Conservation (phyloP, 2,888 invertebrate species). For the Myathropa florea region DNA sequence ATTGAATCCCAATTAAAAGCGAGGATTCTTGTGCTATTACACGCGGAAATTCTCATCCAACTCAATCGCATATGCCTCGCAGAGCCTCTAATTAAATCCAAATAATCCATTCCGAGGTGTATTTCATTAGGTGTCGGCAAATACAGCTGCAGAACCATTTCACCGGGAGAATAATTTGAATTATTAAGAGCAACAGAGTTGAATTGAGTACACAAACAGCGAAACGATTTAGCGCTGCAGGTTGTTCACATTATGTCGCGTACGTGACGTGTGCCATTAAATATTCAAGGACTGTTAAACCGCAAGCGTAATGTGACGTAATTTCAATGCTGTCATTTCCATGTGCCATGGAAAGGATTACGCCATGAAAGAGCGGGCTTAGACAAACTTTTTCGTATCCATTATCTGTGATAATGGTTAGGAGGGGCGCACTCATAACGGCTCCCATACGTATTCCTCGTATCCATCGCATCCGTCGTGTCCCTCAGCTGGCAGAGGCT, state of each 20-base stretch:
- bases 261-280: slow-evolving; percentile 25
- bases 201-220: not conserved
- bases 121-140: slow-evolving; percentile 16
- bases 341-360: slow-evolving; percentile 17
- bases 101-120: not conserved
- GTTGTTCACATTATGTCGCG: slow-evolving; percentile 4
- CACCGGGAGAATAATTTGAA: slow-evolving; percentile 13
- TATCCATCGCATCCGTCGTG: not conserved
- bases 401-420: slow-evolving; percentile 7
- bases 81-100: slow-evolving; percentile 12
- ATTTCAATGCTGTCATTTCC: slow-evolving; percentile 6
- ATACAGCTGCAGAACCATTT: slow-evolving; percentile 4
- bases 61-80: not conserved
- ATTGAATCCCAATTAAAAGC: not conserved
- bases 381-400: not conserved
- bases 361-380: not conserved
- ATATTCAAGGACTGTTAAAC: slow-evolving; percentile 62
- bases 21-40: not conserved
- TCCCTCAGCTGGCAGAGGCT: not conserved
- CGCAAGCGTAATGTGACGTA: slow-evolving; percentile 41
- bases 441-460: not conserved
- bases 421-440: not conserved
- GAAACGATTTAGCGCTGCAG: slow-evolving; percentile 27
- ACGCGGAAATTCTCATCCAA: not conserved
- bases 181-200: slow-evolving; percentile 18